phyloP scores from a whole-genome alignment of 2,797 vertebrate species.

The Helicolenus hilgendorfi region DNA sequence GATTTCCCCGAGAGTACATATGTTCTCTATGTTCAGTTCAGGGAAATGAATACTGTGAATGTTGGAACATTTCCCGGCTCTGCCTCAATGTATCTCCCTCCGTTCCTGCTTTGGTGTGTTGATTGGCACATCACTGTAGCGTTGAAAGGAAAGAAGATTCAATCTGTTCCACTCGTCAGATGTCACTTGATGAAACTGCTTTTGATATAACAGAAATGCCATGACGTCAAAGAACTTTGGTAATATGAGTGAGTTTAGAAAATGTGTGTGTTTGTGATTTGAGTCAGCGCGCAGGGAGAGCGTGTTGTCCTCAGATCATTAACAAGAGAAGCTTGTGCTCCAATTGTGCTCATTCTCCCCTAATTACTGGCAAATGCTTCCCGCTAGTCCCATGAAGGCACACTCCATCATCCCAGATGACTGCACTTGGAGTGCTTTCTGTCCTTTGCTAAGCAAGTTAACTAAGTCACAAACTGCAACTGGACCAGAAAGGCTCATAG shows the following conservation, averaged over 20 bases:
- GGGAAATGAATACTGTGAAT: neutral
- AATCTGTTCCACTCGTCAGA: neutral
- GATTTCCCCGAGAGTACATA: neutral
- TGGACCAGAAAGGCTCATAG: slow-evolving; percentile 29
- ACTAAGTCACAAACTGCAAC: slow-evolving; percentile 41
- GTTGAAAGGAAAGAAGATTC: neutral
- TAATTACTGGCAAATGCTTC: slow-evolving; percentile 84
- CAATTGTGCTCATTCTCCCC: slow-evolving; percentile 70
- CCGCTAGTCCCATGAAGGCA: slow-evolving; percentile 71
- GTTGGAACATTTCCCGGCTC: neutral
- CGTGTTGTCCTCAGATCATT: slow-evolving; percentile 75
- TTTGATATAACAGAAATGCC: neutral
- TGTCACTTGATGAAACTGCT: slow-evolving; percentile 13
- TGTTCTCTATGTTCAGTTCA: neutral
- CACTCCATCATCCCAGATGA: slow-evolving; percentile 75
- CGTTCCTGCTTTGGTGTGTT: neutral
- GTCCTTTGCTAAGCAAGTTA: slow-evolving; percentile 49
- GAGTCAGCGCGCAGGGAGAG: slow-evolving; percentile 8
- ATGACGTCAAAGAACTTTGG: slow-evolving; percentile 9
- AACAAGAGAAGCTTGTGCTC: slow-evolving; percentile 68
- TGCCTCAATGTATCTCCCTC: neutral
- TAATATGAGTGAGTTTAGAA: slow-evolving; percentile 20
- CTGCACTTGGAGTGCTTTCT: slow-evolving; percentile 65
- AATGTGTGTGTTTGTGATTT: slow-evolving; percentile 37
- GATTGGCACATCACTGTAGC: slow-evolving; percentile 4